A percentile compares a stretch with the other conserved stretches of the same genome.
Conservation (phyloP, 2,113 vertebrate species). For the Notarius quadriscutis region DNA sequence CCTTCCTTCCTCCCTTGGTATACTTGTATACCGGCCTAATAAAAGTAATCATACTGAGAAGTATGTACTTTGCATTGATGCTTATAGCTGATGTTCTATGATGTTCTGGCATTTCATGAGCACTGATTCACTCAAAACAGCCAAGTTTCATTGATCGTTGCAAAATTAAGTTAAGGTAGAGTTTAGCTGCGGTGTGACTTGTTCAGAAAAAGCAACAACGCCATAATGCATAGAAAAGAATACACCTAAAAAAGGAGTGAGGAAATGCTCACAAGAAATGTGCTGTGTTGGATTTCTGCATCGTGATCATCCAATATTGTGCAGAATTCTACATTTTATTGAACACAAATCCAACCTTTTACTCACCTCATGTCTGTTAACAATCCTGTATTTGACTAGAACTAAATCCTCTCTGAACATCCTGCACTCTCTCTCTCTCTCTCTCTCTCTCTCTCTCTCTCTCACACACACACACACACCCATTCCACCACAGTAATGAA, state of each 20-base stretch:
- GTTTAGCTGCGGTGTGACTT: neutral
- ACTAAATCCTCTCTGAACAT: neutral
- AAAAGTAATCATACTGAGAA: neutral
- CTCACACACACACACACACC: neutral
- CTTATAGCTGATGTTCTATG: neutral
- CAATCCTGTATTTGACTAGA: neutral
- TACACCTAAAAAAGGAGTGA: neutral
- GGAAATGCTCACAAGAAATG: neutral
- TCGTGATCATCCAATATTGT: neutral
- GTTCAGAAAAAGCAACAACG: neutral
- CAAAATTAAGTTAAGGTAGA: neutral
- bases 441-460: too few relatives aligned
- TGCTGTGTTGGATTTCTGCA: neutral
- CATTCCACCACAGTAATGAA: neutral
- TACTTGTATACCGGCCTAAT: neutral
- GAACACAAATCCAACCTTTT: neutral
- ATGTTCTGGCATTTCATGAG: neutral
- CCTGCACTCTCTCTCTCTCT: too few relatives aligned
- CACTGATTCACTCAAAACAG: neutral
- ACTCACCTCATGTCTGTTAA: neutral
- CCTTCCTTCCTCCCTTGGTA: neutral
- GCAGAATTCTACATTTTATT: neutral
- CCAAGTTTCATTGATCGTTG: neutral
- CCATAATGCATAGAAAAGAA: neutral
- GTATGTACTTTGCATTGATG: neutral